Base-by-base conservation (phyloP, 2,113 vertebrate genomes). In the Archocentrus centrarchus region DNA sequence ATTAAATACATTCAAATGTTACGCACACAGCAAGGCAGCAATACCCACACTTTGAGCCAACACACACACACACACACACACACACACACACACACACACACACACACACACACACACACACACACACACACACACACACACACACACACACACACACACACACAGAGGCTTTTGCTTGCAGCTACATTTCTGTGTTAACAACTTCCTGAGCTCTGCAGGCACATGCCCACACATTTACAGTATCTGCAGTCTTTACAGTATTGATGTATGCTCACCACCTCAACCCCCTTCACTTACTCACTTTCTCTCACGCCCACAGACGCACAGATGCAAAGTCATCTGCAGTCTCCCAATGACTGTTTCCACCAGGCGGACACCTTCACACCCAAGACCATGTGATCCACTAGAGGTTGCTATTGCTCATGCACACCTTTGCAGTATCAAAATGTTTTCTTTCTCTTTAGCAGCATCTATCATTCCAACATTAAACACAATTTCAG, bases 331-430 rank as follows among this genome's bases (percentile, higher is more conserved):
- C 35, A 84, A 2, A 76, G 13, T 66, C 57, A 66, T 24, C 53
- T 24, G 61, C 44, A 35, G 47, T 11, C 59, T 80, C 66, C 30
- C 24, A 53, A 73, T 53, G 44, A 53, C 17, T 53, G 66, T 87
- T 83, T 58, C 66, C n/a, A 76, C 14, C 55, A 15, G 47, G 32
- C 27, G 24, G 30, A 41, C n/a, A 18, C 57, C 73, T 44, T 59
- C 77, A 68, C 66, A 77, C 63, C 57, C 59, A 58, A 58, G 27
- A 84, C 20, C 61, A 22, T 61, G 11, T 73, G 84, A 81, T 76
- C 91, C 92, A 88, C 89, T 75, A 89, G 88, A 87, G 86, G 91
- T 2, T 79, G 87, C 87, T 91, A 37, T 88, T 89, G 86, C 24
- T 85, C 70, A 61, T 81, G n/a, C 37, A 32, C 37, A 13, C 61